Percentiles rank a stretch among this genome's conserved stretches.
Conservation (phyloP, 2,113 vertebrate species). For the Perca schrenkii region DNA sequence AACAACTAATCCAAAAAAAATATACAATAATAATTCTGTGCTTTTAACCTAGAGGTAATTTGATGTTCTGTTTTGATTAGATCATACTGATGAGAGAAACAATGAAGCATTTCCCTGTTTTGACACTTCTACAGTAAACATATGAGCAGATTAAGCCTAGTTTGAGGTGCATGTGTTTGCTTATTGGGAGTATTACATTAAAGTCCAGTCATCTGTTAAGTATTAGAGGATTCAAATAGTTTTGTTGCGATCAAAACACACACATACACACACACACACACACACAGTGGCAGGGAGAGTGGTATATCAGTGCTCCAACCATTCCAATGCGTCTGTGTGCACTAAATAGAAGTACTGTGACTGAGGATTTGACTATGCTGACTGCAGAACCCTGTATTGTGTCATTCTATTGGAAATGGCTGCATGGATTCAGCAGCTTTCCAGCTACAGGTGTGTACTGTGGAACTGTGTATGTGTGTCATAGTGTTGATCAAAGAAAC, state of each 20-base stretch:
- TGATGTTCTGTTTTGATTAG: slow-evolving; percentile 21
- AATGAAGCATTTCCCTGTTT: background rate
- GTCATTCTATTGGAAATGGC: slow-evolving; percentile 36
- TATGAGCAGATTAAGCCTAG: slow-evolving; percentile 40
- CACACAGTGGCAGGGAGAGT: background rate
- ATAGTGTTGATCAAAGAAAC: background rate
- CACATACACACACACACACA: slow-evolving; percentile 6
- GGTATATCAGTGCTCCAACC: slow-evolving; percentile 12
- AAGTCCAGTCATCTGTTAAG: slow-evolving; percentile 70
- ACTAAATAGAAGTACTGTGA: slow-evolving; percentile 29
- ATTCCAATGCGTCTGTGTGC: slow-evolving; percentile 31
- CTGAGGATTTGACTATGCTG: slow-evolving; percentile 45
- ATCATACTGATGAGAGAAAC: slow-evolving; percentile 7
- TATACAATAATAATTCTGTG: slow-evolving; percentile 6
- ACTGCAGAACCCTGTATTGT: slow-evolving; percentile 36
- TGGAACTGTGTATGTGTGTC: background rate
- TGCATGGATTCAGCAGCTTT: slow-evolving; percentile 17
- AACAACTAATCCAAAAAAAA: slow-evolving; percentile 47
- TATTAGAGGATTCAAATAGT: slow-evolving; percentile 70
- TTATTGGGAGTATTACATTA: slow-evolving; percentile 50
- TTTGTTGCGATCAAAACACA: slow-evolving; percentile 41
- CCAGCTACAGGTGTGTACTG: slow-evolving; percentile 19
- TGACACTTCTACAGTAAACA: slow-evolving; percentile 35
- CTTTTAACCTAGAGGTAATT: slow-evolving; percentile 18
- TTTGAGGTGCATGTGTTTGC: slow-evolving; percentile 42